Evolutionary conservation across 2,888 invertebrate species (phyloP).

Genomic region (Malacosoma neustria): DNA sequence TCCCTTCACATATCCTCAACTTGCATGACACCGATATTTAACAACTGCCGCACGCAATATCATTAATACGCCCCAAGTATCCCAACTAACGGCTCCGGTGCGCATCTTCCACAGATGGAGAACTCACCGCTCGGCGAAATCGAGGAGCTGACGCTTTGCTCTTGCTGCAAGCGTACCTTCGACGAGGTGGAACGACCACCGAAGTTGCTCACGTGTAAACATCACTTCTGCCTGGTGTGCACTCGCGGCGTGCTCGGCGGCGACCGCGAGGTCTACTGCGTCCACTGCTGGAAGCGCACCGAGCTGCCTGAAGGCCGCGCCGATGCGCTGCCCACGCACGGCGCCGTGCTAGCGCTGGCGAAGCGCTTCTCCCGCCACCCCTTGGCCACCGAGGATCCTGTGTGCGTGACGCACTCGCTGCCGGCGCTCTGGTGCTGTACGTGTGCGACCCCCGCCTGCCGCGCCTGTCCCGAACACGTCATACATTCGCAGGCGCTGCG

Average conservation of each 20-base stretch:
- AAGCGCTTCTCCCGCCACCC: slow-evolving; percentile 26
- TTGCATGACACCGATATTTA: slow-evolving; percentile 15
- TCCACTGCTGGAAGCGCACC: slow-evolving; percentile 84
- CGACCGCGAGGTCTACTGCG: slow-evolving; percentile 80
- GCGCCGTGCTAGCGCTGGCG: slow-evolving; percentile 78
- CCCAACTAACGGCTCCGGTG: background rate
- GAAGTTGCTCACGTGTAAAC: slow-evolving; percentile 83
- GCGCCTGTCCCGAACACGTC: slow-evolving; percentile 76
- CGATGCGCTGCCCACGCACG: slow-evolving; percentile 80
- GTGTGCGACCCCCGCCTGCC: slow-evolving; percentile 81
- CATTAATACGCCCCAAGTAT: slow-evolving; percentile 12
- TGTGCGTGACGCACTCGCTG: slow-evolving; percentile 81
- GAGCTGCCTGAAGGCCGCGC: slow-evolving; percentile 80
- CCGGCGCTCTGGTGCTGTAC: slow-evolving; percentile 81
- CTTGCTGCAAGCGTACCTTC: slow-evolving; percentile 83
- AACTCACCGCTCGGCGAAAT: slow-evolving; percentile 78
- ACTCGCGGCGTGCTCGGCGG: slow-evolving; percentile 80
- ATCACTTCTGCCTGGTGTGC: slow-evolving; percentile 85
- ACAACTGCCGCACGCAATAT: too few species aligned
- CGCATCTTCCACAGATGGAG: slow-evolving; percentile 61
- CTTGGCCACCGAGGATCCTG: slow-evolving; percentile 18
- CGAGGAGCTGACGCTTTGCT: slow-evolving; percentile 84
- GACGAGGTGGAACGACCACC: slow-evolving; percentile 83
- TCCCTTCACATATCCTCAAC: slow-evolving; percentile 21
- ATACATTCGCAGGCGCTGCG: slow-evolving; percentile 79